Base-by-base conservation (phyloP, 1,140 invertebrate species). In the Drosophila rufa region DNA sequence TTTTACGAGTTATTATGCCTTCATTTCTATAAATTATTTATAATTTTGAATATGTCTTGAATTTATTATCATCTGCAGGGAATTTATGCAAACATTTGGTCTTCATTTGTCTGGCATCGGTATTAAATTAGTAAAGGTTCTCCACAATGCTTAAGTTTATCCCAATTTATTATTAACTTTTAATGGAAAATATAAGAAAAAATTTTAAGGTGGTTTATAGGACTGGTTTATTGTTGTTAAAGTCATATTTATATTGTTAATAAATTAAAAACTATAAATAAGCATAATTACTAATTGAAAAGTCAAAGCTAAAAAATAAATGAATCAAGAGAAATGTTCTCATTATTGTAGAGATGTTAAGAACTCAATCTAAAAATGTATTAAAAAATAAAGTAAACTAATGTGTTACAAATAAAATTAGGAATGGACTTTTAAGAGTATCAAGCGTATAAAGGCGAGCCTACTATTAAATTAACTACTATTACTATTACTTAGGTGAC, bases 1-100 rank as follows among this genome's bases (percentile, higher is more conserved):
- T 78, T 79, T 79, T 79, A 79, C 61, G 75, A 71, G 58, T 64
- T 71, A 79, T 78, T 64, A 79, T 78, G 65, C 57, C 40, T 36
- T 19, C 53, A 30, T 45, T 73, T 73, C 38, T 25, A 61, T 62
- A 76, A 57, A 67, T 76, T 76, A 76, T 66, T 75, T 76, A 59
- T 67, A 57, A 59, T 68, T 67, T 33, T 17, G 47, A 67, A 53
- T 60, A 43, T 62, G 58, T 36, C 50, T 62, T 40, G 57, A n/a
- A 50, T 53, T 71, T 73, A 43, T 59, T 73, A 48, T 33, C 12
- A 47, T 40, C 15, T 71, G 15, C 7, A n/a, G 4, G 15, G 6
- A 25, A 43, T n/a, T 48, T n/a, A 47, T 22, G 12, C n/a, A 50
- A 58, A 45, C 11, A 25, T 43, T 57, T 42, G 25, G 30, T 14